Percentiles rank a stretch among this genome's conserved stretches.
Evolutionary conservation across 2,888 invertebrate genomes (phyloP).

Genomic region (Synergus umbraculus): DNA sequence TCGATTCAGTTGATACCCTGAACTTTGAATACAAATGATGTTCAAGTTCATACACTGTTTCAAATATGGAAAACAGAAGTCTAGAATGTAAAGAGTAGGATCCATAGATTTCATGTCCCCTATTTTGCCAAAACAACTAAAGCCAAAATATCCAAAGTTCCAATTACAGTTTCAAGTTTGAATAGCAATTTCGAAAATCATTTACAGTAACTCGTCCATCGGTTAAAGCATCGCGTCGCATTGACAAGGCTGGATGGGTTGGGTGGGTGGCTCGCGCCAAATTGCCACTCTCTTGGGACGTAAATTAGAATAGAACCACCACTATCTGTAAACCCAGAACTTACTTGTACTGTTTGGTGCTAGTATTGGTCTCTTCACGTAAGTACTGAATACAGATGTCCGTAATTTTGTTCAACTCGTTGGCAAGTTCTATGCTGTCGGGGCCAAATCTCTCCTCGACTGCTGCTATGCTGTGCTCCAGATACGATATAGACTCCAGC

Average conservation of each 20-base stretch:
- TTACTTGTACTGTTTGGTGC: slow-evolving; percentile 64
- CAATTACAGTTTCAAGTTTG: slow-evolving; percentile 2
- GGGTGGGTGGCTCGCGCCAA: slow-evolving; percentile 12
- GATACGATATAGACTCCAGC: slow-evolving; percentile 73
- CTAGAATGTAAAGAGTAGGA: neutral
- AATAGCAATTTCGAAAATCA: slow-evolving; percentile 32
- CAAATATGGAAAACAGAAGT: neutral
- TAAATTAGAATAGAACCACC: slow-evolving; percentile 35
- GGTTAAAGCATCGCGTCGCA: slow-evolving; percentile 17
- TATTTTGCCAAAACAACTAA: neutral
- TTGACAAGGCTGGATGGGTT: slow-evolving; percentile 27
- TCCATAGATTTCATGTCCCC: neutral
- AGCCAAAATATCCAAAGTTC: slow-evolving; percentile 1
- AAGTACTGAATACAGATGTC: slow-evolving; percentile 81
- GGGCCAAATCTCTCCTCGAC: slow-evolving; percentile 82
- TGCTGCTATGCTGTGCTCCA: slow-evolving; percentile 81
- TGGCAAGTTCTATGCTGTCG: slow-evolving; percentile 83
- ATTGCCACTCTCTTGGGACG: slow-evolving; percentile 32
- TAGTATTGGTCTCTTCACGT: slow-evolving; percentile 56
- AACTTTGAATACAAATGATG: too few species aligned
- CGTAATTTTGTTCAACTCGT: slow-evolving; percentile 83
- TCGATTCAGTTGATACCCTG: too few species aligned
- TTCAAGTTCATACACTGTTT: neutral
- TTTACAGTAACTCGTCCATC: slow-evolving; percentile 19
- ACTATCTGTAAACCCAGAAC: slow-evolving; percentile 33